Evolutionary conservation across 2,113 vertebrate genomes (phyloP).

Genomic region (Psettodes erumei): DNA sequence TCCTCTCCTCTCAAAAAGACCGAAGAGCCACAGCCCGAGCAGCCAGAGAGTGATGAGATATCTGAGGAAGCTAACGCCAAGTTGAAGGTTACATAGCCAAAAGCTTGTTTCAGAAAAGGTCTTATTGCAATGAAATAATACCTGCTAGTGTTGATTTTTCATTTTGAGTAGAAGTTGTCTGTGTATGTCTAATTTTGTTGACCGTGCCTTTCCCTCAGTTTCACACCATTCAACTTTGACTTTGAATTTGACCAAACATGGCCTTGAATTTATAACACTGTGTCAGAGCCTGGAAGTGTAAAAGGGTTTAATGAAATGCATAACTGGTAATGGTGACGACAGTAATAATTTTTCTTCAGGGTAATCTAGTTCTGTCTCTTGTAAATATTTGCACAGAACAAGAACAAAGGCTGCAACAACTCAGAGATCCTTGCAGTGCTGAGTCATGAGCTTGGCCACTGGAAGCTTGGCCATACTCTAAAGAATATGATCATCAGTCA

Average conservation of each 20-base stretch:
- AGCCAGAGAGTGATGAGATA: slow-evolving; percentile 78
- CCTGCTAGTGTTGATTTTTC: background rate
- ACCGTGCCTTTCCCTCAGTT: background rate
- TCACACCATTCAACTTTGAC: background rate
- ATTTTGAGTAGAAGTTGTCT: background rate
- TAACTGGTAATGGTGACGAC: background rate
- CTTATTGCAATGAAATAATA: background rate
- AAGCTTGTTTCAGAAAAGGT: background rate
- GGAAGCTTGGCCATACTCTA: slow-evolving; percentile 97
- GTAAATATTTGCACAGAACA: slow-evolving; percentile 82
- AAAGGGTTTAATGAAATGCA: background rate
- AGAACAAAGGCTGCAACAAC: slow-evolving; percentile 98
- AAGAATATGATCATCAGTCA: slow-evolving; percentile 99
- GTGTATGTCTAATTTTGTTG: background rate
- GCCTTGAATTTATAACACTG: background rate
- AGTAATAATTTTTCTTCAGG: background rate
- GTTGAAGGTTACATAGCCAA: slow-evolving; percentile 72
- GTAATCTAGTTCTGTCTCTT: background rate
- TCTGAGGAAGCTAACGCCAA: slow-evolving; percentile 86
- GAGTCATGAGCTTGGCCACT: slow-evolving; percentile 97
- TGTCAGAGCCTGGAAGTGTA: background rate
- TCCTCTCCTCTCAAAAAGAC: slow-evolving; percentile 92
- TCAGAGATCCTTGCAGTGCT: slow-evolving; percentile 95
- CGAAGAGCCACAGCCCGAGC: slow-evolving; percentile 82
- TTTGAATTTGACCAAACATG: background rate